Percentiles rank a stretch among this genome's conserved stretches.
Evolutionary conservation across 2,113 vertebrate genomes (phyloP).

Genomic region (Alligator mississippiensis): DNA sequence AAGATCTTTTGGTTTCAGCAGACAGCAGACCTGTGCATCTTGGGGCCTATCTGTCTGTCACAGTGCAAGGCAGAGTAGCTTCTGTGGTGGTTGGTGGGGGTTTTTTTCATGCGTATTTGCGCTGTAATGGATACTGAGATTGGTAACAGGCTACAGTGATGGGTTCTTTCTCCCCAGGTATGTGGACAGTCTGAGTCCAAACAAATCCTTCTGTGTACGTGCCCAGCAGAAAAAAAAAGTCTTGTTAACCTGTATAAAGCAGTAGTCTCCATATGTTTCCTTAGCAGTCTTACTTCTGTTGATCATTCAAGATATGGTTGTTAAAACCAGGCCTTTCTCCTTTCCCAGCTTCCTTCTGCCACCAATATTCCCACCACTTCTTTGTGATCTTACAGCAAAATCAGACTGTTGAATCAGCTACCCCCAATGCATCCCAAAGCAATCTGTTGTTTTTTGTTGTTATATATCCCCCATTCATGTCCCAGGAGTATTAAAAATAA

Average conservation of each 20-base stretch:
- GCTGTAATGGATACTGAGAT: background rate
- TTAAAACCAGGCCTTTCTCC: too few relatives aligned
- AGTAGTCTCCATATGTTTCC: background rate
- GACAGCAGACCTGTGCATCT: background rate
- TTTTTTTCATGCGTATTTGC: background rate
- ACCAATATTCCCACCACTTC: too few relatives aligned
- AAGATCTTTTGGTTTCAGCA: background rate
- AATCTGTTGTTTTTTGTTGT: too few relatives aligned
- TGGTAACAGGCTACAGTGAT: fast-evolving
- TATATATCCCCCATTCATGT: background rate
- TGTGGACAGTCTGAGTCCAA: background rate
- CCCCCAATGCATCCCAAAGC: too few relatives aligned
- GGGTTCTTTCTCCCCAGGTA: too few relatives aligned
- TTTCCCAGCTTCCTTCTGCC: too few relatives aligned
- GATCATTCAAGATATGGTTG: too few relatives aligned
- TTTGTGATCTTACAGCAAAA: too few relatives aligned
- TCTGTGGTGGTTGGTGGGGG: background rate
- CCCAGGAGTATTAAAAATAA: background rate
- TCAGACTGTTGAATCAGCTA: too few relatives aligned
- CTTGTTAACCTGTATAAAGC: too few relatives aligned
- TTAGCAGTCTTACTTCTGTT: too few relatives aligned
- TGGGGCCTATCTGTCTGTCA: background rate
- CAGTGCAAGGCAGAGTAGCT: background rate
- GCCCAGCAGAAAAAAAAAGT: background rate
- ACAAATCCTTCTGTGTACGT: fast-evolving